Percentiles rank a stretch among this genome's conserved stretches.
Evolutionary conservation across 2,113 vertebrate species (phyloP).

Genomic region (Jacana jacana): DNA sequence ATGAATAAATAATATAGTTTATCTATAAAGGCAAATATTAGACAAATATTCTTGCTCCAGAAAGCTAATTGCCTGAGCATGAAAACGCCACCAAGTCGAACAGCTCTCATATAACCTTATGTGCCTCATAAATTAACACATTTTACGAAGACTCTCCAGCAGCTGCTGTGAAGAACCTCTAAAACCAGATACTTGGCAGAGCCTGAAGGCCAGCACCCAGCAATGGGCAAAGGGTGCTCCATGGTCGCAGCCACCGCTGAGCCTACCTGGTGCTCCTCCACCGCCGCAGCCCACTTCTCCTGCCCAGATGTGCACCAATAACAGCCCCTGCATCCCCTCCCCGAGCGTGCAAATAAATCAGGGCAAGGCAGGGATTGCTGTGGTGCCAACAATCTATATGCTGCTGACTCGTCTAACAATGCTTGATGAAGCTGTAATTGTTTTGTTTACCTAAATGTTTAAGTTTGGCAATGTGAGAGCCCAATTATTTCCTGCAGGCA

Average conservation of each 20-base stretch:
- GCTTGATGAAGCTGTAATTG: conserved; percentile 69
- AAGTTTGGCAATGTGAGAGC: conserved; percentile 59
- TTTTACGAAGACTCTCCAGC: conserved; percentile 34
- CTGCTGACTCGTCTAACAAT: conserved; percentile 32
- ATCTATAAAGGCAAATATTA: conserved; percentile 20
- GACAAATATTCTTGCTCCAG: conserved; percentile 18
- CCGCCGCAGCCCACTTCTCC: conserved; percentile 13
- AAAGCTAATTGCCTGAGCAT: conserved; percentile 18
- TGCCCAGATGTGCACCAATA: background rate
- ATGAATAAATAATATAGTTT: conserved; percentile 39
- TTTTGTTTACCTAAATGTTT: conserved; percentile 70
- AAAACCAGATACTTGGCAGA: background rate
- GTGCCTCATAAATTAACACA: conserved; percentile 53
- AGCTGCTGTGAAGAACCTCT: background rate
- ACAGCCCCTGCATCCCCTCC: background rate
- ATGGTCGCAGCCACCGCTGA: background rate
- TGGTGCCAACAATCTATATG: conserved; percentile 37
- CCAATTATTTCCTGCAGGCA: conserved; percentile 66
- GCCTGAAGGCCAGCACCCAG: background rate
- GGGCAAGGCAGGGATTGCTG: background rate
- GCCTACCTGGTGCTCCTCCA: background rate
- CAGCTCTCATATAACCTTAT: conserved; percentile 30
- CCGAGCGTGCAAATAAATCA: background rate
- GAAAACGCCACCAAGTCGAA: conserved; percentile 27
- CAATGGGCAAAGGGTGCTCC: background rate